Percentiles rank a stretch among this genome's conserved stretches.
These are phyloP conservation scores for Manacus vitellinus DNA, from an alignment of 2,113 vertebrate genomes.

Conservation along the genomic window DNA sequence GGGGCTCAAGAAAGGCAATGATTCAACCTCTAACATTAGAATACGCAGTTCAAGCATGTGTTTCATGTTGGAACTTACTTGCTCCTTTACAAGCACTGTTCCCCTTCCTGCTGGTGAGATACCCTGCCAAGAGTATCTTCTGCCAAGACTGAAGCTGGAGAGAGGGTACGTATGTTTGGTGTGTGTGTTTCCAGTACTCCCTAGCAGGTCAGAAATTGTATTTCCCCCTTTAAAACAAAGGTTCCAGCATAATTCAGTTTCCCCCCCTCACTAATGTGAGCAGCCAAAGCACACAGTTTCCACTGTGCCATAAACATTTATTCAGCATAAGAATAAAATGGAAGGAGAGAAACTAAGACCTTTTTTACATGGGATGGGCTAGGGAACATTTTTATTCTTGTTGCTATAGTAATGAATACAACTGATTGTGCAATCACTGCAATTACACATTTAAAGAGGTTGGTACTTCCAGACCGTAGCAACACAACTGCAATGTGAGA, in stretches of 20 bases:
- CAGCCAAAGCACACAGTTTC: not conserved
- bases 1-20: not conserved
- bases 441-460: not conserved
- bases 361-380: not conserved
- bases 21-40: not conserved
- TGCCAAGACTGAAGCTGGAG: not conserved
- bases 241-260: not conserved
- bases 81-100: not conserved
- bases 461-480: not conserved
- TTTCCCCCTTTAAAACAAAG: not conserved
- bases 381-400: not conserved
- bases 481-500: not conserved
- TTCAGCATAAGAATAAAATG: not conserved
- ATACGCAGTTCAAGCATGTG: not conserved
- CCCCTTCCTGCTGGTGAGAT: not conserved
- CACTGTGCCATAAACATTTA: not conserved
- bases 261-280: not conserved
- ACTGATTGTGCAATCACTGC: not conserved
- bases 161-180: not conserved
- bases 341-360: not conserved
- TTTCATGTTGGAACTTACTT: not conserved
- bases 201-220: not conserved
- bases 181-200: not conserved
- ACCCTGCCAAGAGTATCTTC: not conserved
- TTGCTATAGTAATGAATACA: slow-evolving; percentile 22